phyloP scores from a whole-genome alignment of 2,888 invertebrate genomes.

The Thumatha senex region DNA sequence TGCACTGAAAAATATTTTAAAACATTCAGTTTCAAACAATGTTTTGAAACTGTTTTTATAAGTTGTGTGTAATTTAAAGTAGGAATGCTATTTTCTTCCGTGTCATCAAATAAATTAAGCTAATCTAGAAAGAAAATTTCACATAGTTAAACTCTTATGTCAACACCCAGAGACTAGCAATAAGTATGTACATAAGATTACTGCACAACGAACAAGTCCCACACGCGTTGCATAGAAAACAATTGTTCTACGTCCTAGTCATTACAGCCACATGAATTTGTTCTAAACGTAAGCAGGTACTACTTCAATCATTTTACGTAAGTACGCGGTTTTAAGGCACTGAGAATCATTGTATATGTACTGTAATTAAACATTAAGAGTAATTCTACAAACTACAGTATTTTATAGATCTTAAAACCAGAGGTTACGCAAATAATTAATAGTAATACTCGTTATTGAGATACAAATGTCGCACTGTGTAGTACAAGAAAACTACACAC shows the following conservation, averaged over 20 bases:
- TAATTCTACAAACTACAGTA: not conserved
- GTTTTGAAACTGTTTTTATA: too few relatives aligned
- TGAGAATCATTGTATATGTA: not conserved
- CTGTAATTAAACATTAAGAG: not conserved
- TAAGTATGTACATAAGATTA: conserved; percentile 1
- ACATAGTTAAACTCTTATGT: not conserved
- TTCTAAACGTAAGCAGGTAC: not conserved
- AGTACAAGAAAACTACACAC: conserved; percentile 21
- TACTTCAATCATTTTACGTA: conserved; percentile 1
- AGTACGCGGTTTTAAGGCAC: not conserved
- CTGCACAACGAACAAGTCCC: conserved; percentile 2
- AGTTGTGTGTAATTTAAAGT: too few relatives aligned
- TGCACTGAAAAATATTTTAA: too few relatives aligned
- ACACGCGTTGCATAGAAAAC: conserved; percentile 16
- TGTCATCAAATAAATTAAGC: too few relatives aligned
- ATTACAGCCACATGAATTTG: not conserved
- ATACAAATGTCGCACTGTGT: conserved; percentile 17
- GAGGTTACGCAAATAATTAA: too few relatives aligned
- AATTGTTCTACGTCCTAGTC: conserved; percentile 2
- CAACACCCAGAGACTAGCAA: not conserved
- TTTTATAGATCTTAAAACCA: not conserved
- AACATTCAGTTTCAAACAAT: too few relatives aligned
- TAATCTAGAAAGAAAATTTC: not conserved
- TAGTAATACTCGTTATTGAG: conserved; percentile 13
- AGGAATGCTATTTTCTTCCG: too few relatives aligned